Evolutionary conservation across 1,140 invertebrate genomes (phyloP).

Genomic region (Platyscapa corneri): DNA sequence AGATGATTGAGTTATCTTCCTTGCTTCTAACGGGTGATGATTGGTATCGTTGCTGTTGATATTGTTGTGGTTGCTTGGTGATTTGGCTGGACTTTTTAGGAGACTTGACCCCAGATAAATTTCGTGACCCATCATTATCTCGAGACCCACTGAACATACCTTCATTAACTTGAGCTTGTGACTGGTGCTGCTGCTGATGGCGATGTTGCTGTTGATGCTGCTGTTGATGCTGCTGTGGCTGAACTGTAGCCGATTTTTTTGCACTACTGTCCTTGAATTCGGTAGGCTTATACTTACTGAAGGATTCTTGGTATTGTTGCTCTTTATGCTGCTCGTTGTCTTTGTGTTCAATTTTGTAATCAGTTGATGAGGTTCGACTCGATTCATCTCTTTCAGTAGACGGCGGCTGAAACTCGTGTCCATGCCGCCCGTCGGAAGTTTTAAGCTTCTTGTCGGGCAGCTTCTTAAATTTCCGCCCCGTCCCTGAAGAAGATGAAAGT

Average conservation of each 20-base stretch:
- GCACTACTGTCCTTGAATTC: constrained; percentile 39
- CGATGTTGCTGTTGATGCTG: constrained; percentile 63
- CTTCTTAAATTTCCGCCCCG: constrained; percentile 78
- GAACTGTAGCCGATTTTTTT: constrained; percentile 56
- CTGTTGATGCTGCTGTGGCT: constrained; percentile 42
- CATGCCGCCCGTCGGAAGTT: constrained; percentile 87
- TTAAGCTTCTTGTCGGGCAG: constrained; percentile 89
- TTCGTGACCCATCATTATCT: constrained; percentile 74
- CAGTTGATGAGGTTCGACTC: constrained; percentile 72
- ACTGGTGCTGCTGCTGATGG: constrained; percentile 75
- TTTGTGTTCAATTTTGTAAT: constrained; percentile 65
- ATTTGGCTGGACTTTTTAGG: constrained; percentile 63
- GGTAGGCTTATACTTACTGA: constrained; percentile 31
- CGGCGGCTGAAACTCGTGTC: constrained; percentile 83
- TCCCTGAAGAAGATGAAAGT: constrained; percentile 56
- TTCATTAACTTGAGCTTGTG: constrained; percentile 73
- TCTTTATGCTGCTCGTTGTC: constrained; percentile 55
- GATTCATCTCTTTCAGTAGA: constrained; percentile 84
- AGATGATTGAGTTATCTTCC: constrained; percentile 55
- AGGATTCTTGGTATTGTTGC: constrained; percentile 59
- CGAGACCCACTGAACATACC: constrained; percentile 71
- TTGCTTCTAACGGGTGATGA: constrained; percentile 61
- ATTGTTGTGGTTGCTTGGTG: constrained; percentile 54
- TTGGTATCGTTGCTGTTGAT: constrained; percentile 54
- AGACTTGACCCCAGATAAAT: constrained; percentile 70